Conservation (phyloP, 2,113 vertebrate species). For the Urocitellus parryii region DNA sequence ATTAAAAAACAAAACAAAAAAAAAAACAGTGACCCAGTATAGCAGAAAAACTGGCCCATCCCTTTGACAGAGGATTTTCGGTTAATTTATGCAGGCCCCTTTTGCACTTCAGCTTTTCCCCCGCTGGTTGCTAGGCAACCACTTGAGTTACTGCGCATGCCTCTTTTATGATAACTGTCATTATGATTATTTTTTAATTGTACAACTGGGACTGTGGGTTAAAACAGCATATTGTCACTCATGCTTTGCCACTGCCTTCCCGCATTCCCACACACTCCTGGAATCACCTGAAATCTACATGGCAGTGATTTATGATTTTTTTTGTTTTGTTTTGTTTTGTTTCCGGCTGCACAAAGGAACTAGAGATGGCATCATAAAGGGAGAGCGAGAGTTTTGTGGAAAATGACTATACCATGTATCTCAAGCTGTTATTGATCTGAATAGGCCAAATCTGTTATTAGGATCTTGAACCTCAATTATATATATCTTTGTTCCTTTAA, state of each 20-base stretch:
- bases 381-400: slow-evolving; percentile 51
- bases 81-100: slow-evolving; percentile 89
- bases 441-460: slow-evolving; percentile 55
- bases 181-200: slow-evolving; percentile 87
- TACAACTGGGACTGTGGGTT: slow-evolving; percentile 77
- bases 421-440: slow-evolving; percentile 74
- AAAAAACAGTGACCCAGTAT: slow-evolving; percentile 62
- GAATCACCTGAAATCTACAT: slow-evolving; percentile 66
- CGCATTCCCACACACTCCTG: slow-evolving; percentile 19
- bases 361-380: slow-evolving; percentile 55
- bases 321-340: background rate
- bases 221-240: slow-evolving; percentile 81
- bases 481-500: slow-evolving; percentile 45
- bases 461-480: slow-evolving; percentile 51
- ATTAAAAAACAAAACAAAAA: slow-evolving; percentile 63
- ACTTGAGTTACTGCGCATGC: slow-evolving; percentile 84
- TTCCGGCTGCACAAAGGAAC: slow-evolving; percentile 71
- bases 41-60: slow-evolving; percentile 74
- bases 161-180: slow-evolving; percentile 83
- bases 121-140: slow-evolving; percentile 90
- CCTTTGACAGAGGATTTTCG: slow-evolving; percentile 79
- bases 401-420: slow-evolving; percentile 60
- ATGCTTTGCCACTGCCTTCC: slow-evolving; percentile 74
- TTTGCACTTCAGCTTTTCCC: slow-evolving; percentile 85
- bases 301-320: slow-evolving; percentile 25